phyloP scores from a whole-genome alignment of 2,113 vertebrate genomes.

The Copsychus sechellarum region DNA sequence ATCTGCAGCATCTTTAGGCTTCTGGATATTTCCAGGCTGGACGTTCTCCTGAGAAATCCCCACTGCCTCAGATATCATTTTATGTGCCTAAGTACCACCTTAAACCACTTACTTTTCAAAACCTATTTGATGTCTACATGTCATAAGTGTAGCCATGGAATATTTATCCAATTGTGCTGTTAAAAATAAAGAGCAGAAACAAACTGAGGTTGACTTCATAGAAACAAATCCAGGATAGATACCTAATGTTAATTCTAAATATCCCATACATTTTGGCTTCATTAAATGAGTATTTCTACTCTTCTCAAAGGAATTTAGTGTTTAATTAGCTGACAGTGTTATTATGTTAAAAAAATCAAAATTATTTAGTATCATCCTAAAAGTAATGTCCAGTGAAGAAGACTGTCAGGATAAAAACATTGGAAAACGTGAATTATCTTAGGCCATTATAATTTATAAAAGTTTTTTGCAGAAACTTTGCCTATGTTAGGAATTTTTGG shows the following conservation, averaged over 20 bases:
- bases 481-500: neutral
- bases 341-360: neutral
- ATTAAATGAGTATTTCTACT: neutral
- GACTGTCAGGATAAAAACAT: neutral
- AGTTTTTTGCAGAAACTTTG: neutral
- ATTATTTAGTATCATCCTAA: neutral
- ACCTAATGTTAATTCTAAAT: neutral
- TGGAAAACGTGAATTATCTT: rapidly evolving
- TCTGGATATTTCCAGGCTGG: neutral
- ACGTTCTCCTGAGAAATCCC: neutral
- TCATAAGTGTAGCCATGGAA: neutral
- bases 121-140: neutral
- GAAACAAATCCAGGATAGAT: neutral
- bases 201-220: neutral
- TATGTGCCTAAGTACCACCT: neutral
- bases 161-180: neutral
- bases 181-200: neutral
- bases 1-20: neutral
- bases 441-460: neutral
- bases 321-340: neutral
- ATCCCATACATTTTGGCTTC: neutral
- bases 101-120: neutral
- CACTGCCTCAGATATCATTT: neutral
- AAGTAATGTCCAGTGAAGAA: neutral
- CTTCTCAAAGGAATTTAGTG: neutral